Base-by-base conservation (phyloP, 2,888 invertebrate genomes). In the Galerucella nymphaeae region DNA sequence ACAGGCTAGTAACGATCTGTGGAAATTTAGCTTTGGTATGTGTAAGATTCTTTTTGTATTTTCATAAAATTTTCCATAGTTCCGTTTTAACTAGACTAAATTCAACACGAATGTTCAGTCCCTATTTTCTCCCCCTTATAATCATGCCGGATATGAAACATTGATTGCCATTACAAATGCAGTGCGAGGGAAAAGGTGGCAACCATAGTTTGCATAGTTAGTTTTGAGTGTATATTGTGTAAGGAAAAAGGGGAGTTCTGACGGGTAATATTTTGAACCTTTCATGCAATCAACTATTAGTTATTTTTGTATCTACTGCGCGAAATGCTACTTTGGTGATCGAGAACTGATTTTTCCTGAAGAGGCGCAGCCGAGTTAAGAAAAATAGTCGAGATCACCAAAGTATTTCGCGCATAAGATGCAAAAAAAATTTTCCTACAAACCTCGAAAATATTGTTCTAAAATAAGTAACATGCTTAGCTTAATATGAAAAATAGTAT, bases 1-100 rank as follows among this genome's bases (percentile, higher is more conserved):
- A 0, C 90, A 91, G 80, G 88, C 92, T 18, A 90, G 90, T 73
- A 93, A 93, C 84, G 94, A 95, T 82, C 88, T 95, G 62, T 95
- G 95, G 95, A 90, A 93, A 85, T 94, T 93, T 86, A 93, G 93
- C 86, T 95, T 94, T 84, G 92, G 94, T 94, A 87, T 85, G 87
- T 74, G 18, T 23, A 13, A 16, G 14, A n/a, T 1, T 9, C 8
- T 16, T 53, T n/a, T 48, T n/a, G 48, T 48, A 14, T 48, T 48
- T 2, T n/a, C 8, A 6, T 48, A 14, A n/a, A 48, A n/a, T 14
- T 48, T 48, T 1, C n/a, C 14, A 48, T n/a, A 6, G 4, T 48
- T n/a, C 1, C 42, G 13, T 45, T 11, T 45, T 45, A 8, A 48
- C 48, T 48, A n/a, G 48, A 48, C n/a, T 48, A n/a, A 13, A 48